Conservation (phyloP, 2,888 invertebrate species). For the Ctenicera cuprea region DNA sequence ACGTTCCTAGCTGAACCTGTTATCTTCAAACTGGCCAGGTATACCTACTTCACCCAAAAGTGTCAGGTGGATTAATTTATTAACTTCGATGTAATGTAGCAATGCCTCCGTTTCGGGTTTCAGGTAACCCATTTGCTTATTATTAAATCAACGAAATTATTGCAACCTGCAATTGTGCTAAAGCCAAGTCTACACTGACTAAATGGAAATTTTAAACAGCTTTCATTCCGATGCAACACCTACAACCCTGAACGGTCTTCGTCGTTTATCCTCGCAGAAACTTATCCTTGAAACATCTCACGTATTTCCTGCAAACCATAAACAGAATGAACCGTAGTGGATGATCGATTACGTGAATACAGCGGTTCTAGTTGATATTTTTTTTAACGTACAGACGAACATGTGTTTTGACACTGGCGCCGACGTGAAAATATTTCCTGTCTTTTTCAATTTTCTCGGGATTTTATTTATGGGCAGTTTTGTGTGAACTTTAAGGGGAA, state of each 20-base stretch:
- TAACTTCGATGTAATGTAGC: too few species aligned
- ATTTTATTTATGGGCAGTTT: too few species aligned
- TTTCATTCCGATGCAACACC: background rate
- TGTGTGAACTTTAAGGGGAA: too few species aligned
- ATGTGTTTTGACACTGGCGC: too few species aligned
- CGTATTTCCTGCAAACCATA: conserved; percentile 42
- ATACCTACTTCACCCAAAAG: conserved; percentile 5
- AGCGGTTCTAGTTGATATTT: conserved; percentile 9
- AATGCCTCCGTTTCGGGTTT: background rate
- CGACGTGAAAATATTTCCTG: too few species aligned
- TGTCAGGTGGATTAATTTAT: conserved; percentile 1
- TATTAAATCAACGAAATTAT: conserved; percentile 22
- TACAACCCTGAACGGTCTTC: background rate
- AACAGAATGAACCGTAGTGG: conserved; percentile 28
- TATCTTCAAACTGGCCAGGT: background rate
- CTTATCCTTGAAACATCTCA: conserved; percentile 41
- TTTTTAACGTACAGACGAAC: background rate
- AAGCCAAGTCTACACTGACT: background rate
- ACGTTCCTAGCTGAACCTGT: conserved; percentile 3
- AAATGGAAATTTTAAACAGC: background rate
- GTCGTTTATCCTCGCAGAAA: conserved; percentile 11
- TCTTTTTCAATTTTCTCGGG: too few species aligned
- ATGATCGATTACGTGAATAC: conserved; percentile 38
- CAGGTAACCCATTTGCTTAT: conserved; percentile 17
- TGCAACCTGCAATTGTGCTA: conserved; percentile 13